Evolutionary conservation across 30 jellyfish, hydroid and myxozoan species (phyloP), one percentile per base, ranked within the genome.

Genomic region (Hydractinia symbiolongicarpus): DNA sequence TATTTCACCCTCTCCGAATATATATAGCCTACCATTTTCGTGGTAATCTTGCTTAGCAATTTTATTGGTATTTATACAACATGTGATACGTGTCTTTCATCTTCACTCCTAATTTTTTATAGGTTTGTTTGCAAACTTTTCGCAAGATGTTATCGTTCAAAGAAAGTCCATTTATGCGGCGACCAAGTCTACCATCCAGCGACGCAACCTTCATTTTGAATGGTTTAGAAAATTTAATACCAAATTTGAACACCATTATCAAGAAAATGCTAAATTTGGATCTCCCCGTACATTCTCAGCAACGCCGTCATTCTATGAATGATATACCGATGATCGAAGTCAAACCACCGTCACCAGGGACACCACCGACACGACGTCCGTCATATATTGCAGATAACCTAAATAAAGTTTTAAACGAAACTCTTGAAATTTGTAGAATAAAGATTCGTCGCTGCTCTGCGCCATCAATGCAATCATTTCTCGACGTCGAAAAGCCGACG

Each of bases 321-420:
- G 74, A 64, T 13, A 7, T 64, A 51, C 74, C 74, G 9, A 7
- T 64, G 40, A 64, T 64, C 17, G 74, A 64, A 13, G 74, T 64
- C 40, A 64, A n/a, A 6, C 74, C 74, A 6, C 74, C 74, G 74
- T 64, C 74, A 64, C 74, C 74, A n/a, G 74, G 9, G 9, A n/a
- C 74, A 6, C 74, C 74, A 7, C 52, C 19, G 4, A 1, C 19
- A 7, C 74, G 74, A 4, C 74, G 16, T 6, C 52, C 19, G 40
- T 64, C 74, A 51, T 4, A 6, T 51, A 51, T 64, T 6, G 40
- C 19, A 64, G 74, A 64, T n/a, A 64, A 13, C 9, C 40, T 64
- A 44, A 7, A 13, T 13, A 7, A 64, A 6, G 7, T 64, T 64
- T 44, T 64, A 51, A 51, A 64, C 40, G 40, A 51, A n/a, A 64